Conservation (phyloP, 2,888 invertebrate species). For the Xylocampa areola region DNA sequence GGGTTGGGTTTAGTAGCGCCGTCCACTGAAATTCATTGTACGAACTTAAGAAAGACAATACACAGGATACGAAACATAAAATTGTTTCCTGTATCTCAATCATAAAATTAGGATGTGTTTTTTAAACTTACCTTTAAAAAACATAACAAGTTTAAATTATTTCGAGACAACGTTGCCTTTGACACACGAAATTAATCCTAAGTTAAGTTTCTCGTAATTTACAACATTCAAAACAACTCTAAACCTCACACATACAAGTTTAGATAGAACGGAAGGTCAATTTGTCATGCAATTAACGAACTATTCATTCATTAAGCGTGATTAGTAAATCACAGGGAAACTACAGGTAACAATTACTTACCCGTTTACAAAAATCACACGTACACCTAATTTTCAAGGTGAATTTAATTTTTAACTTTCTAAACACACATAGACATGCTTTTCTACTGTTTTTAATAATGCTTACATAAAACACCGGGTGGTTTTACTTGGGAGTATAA, state of each 20-base stretch:
- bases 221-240: constrained; percentile 12
- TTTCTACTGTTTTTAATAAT: constrained; percentile 75
- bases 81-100: too few relatives aligned
- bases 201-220: constrained; percentile 7
- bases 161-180: neutral
- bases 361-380: constrained; percentile 75
- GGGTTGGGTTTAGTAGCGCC: neutral
- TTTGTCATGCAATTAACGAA: constrained; percentile 65
- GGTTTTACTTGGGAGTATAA: constrained; percentile 70
- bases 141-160: neutral
- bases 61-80: neutral
- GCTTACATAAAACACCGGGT: constrained; percentile 86
- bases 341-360: constrained; percentile 82
- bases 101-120: too few relatives aligned
- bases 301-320: constrained; percentile 52
- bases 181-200: constrained; percentile 8
- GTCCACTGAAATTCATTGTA: neutral
- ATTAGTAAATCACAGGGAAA: constrained; percentile 57
- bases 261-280: constrained; percentile 28
- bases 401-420: constrained; percentile 69
- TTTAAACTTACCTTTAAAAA: too few relatives aligned
- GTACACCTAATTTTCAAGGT: constrained; percentile 78
- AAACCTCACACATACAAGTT: constrained; percentile 14
- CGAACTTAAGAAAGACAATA: neutral
- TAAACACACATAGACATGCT: constrained; percentile 86